A percentile compares a stretch with the other conserved stretches of the same genome.
phyloP scores from a whole-genome alignment of 2,113 vertebrate genomes.

The Fregata magnificens region DNA sequence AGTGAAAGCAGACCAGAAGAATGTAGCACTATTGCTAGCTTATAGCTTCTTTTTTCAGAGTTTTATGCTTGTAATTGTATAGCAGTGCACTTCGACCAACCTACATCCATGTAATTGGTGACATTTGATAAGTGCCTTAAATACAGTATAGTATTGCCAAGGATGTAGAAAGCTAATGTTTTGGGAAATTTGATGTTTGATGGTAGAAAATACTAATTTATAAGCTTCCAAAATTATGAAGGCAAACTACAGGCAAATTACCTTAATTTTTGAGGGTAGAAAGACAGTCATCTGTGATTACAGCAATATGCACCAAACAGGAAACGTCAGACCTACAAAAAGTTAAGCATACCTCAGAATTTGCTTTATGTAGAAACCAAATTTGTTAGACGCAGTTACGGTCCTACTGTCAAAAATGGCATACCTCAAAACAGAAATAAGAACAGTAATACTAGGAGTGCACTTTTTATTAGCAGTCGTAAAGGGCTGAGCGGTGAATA shows the following conservation, averaged over 20 bases:
- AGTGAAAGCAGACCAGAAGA: neutral
- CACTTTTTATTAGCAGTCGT: neutral
- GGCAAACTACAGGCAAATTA: neutral
- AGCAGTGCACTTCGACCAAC: neutral
- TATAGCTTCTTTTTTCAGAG: neutral
- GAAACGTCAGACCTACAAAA: neutral
- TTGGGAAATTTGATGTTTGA: neutral
- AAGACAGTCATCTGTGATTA: neutral
- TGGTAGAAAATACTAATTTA: neutral
- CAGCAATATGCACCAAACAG: neutral
- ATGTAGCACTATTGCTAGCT: neutral
- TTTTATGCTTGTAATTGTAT: neutral
- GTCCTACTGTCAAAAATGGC: neutral
- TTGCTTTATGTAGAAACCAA: neutral
- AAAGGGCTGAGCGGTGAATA: neutral
- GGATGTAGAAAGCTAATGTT: neutral
- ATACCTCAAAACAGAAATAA: neutral
- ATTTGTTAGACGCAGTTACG: neutral
- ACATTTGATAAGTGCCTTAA: neutral
- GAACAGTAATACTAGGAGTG: neutral
- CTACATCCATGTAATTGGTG: neutral
- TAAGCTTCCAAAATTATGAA: neutral
- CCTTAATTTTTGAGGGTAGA: neutral
- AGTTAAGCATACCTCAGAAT: neutral
- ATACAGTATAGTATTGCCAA: neutral